Percentiles rank a stretch among this genome's conserved stretches.
Evolutionary conservation across 1,140 invertebrate species (phyloP).

Genomic region (Camponotus pennsylvanicus): DNA sequence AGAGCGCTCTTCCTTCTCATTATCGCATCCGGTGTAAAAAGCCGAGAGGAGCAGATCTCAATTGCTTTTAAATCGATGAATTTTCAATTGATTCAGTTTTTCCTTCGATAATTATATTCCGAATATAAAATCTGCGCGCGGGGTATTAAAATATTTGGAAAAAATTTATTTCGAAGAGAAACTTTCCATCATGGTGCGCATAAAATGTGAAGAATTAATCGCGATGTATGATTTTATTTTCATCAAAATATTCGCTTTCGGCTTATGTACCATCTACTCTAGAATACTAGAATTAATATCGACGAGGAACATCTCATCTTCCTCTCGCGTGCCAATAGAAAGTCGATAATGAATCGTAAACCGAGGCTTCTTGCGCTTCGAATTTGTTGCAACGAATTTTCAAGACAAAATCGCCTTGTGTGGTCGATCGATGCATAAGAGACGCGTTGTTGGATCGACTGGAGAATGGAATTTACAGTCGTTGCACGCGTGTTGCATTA

Average conservation of each 20-base stretch:
- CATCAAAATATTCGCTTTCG: neutral
- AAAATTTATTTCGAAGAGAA: neutral
- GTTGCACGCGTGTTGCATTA: conserved; percentile 66
- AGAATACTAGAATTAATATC: neutral
- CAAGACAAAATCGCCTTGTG: conserved; percentile 15
- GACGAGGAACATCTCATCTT: conserved; percentile 10
- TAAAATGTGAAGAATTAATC: neutral
- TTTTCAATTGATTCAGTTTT: neutral
- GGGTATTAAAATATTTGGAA: neutral
- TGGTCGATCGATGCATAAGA: conserved; percentile 62
- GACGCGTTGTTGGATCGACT: conserved; percentile 61
- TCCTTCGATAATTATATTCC: no score
- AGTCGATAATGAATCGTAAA: conserved; percentile 49
- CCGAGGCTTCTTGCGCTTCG: conserved; percentile 15
- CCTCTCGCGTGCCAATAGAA: conserved; percentile 20
- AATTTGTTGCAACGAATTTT: neutral
- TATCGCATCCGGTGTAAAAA: conserved; percentile 17
- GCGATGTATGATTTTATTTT: neutral
- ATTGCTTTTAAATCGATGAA: neutral
- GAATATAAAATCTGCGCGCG: no score
- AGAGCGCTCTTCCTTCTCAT: conserved; percentile 42
- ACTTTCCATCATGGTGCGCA: neutral
- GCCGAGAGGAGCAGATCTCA: neutral
- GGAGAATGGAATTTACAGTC: conserved; percentile 70
- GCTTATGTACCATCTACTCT: neutral